Conservation (phyloP, 2,888 invertebrate genomes). For the Tetheella fluctuosa region DNA sequence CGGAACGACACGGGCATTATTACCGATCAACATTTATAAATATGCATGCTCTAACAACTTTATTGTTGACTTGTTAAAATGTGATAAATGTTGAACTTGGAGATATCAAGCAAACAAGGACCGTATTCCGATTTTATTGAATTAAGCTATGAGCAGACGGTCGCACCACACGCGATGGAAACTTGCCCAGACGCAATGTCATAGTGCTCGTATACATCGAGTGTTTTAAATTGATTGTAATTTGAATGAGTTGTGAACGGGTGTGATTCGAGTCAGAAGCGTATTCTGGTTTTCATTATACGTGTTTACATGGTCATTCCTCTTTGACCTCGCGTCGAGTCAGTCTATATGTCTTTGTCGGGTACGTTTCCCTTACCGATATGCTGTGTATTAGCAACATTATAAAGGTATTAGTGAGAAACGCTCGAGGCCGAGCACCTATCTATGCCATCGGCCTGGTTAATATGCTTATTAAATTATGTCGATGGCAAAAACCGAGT, state of each 20-base stretch:
- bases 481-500: conserved; percentile 78
- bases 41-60: conserved; percentile 48
- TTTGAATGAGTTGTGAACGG: conserved; percentile 72
- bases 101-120: conserved; percentile 50
- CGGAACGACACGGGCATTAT: conserved; percentile 53
- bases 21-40: conserved; percentile 53
- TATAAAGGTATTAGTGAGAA: conserved; percentile 72
- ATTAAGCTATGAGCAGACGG: conserved; percentile 54
- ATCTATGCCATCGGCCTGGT: conserved; percentile 78
- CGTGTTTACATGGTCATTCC: conserved; percentile 79
- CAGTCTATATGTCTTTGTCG: conserved; percentile 50
- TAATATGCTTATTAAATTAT: conserved; percentile 83
- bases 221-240: conserved; percentile 80
- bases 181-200: conserved; percentile 68
- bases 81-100: conserved; percentile 58
- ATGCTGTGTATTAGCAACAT: conserved; percentile 57
- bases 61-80: conserved; percentile 57
- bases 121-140: conserved; percentile 65
- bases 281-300: conserved; percentile 72
- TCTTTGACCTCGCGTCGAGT: conserved; percentile 72
- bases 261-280: conserved; percentile 75
- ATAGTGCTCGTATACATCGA: conserved; percentile 60
- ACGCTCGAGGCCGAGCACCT: conserved; percentile 66
- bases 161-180: conserved; percentile 72
- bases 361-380: conserved; percentile 52